A percentile compares a stretch with the other conserved stretches of the same genome.
Evolutionary conservation across 2,797 vertebrate species (phyloP).

Genomic region (Poecile montanus): DNA sequence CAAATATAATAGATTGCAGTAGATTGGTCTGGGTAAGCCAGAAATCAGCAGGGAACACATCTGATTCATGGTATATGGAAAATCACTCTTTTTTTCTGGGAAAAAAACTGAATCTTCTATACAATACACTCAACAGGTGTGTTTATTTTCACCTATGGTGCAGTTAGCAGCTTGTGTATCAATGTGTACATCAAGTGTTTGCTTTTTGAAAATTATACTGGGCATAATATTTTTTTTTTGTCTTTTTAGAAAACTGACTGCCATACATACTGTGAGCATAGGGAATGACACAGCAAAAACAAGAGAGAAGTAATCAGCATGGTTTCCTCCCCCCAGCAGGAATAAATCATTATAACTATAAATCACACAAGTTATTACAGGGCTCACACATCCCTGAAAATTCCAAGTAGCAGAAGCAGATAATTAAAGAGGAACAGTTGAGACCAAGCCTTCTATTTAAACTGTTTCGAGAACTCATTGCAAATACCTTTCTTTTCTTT

Average conservation of each 20-base stretch:
- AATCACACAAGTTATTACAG: conserved; percentile 60
- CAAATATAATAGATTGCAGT: background rate
- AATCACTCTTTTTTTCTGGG: background rate
- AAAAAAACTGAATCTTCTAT: background rate
- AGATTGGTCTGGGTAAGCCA: background rate
- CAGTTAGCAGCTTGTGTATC: background rate
- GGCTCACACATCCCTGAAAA: conserved; percentile 33
- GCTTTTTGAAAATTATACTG: background rate
- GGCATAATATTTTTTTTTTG: background rate
- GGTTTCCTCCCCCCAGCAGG: background rate
- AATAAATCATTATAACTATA: conserved; percentile 42
- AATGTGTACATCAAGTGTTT: background rate
- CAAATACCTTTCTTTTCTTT: background rate
- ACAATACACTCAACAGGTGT: background rate
- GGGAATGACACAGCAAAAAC: conserved; percentile 52
- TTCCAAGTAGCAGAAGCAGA: conserved; percentile 9
- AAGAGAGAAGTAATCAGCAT: conserved; percentile 17
- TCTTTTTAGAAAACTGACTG: background rate
- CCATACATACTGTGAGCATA: background rate
- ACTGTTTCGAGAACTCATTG: conserved; percentile 12
- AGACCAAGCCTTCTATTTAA: background rate
- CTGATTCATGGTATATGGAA: background rate
- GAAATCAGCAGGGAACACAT: background rate
- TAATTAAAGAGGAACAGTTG: conserved; percentile 54
- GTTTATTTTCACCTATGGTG: background rate